Evolutionary conservation across 2,797 vertebrate genomes (phyloP), one percentile per base, ranked within the genome.

Genomic region (Emys orbicularis): DNA sequence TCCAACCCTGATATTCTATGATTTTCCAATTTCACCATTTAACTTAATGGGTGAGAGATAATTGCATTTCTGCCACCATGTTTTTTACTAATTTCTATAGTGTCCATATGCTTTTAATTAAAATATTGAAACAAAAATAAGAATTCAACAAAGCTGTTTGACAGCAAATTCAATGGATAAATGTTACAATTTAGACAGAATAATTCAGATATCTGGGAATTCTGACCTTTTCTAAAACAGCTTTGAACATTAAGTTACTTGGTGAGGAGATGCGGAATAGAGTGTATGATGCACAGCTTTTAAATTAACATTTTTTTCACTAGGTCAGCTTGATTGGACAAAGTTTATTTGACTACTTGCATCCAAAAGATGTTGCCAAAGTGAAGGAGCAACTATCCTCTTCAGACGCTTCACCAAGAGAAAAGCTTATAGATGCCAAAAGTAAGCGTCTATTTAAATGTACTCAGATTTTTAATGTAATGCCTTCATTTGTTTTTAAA

Each of bases 361-460:
- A 99, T 97, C 99, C 99, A 53, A 99, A 99, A 97, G 99, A 99
- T 97, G 99, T 99, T 92, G 99, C 99, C 90, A 99, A 99, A 99
- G 99, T 99, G 79, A 99, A 99, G 97, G 99, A 99, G 95, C 99
- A 99, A 92, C 99, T 99, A 84, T 99, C 99, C 2, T 99, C 99
- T 74, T 99, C 99, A 1, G 99, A 99, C 59, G 85, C 98, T 79
- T 99, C 98, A 12, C 99, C 99, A 10, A 98, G 99, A 77, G 99
- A 99, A 97, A 99, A 99, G 65, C 98, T 99, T 27, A 97, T 99
- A 84, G 99, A 99, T 96, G 98, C 99, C 96, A 99, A 99, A 99
- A 99, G 99, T 99, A 98, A 99, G 98, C 92, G 27, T 12, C 9
- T 41, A n/a, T 31, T 81, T 94, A 59, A 72, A 56, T n/a, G 37